These are phyloP conservation scores for Tenualosa ilisha DNA, from an alignment of 2,797 vertebrate genomes.

Conservation along the genomic window DNA sequence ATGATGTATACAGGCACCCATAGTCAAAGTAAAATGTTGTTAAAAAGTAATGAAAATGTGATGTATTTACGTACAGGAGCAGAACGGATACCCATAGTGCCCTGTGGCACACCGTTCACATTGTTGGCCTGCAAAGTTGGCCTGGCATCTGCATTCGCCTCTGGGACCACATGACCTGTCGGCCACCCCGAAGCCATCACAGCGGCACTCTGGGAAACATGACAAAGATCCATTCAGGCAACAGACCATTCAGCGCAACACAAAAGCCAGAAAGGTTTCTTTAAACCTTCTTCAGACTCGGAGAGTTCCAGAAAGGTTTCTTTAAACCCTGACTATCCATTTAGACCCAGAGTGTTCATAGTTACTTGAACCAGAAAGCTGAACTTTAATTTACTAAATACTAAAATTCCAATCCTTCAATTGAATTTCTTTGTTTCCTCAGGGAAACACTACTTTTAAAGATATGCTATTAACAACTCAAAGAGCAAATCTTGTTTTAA, in stretches of 20 bases:
- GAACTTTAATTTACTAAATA: neutral
- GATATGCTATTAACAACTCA: neutral
- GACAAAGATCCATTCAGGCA: constrained; percentile 13
- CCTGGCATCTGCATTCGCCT: constrained; percentile 72
- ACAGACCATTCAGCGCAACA: neutral
- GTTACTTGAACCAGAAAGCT: neutral
- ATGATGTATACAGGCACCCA: too few species aligned
- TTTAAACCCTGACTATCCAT: neutral
- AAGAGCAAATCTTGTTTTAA: neutral
- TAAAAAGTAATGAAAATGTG: too few species aligned
- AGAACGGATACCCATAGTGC: constrained; percentile 75
- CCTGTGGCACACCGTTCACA: constrained; percentile 74
- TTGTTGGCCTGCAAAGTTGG: constrained; percentile 65
- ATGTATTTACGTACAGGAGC: constrained; percentile 65
- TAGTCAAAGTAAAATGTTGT: constrained; percentile 25
- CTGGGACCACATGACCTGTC: constrained; percentile 58
- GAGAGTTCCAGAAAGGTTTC: neutral
- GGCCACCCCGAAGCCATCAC: constrained; percentile 68
- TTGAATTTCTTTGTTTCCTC: neutral
- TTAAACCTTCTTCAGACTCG: neutral
- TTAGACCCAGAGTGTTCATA: neutral
- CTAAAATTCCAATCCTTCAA: neutral
- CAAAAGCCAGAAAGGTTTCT: neutral
- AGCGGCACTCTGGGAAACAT: constrained; percentile 65
- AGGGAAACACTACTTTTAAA: neutral